Conservation (phyloP, 2,888 invertebrate species). For the Drosophila mimica region DNA sequence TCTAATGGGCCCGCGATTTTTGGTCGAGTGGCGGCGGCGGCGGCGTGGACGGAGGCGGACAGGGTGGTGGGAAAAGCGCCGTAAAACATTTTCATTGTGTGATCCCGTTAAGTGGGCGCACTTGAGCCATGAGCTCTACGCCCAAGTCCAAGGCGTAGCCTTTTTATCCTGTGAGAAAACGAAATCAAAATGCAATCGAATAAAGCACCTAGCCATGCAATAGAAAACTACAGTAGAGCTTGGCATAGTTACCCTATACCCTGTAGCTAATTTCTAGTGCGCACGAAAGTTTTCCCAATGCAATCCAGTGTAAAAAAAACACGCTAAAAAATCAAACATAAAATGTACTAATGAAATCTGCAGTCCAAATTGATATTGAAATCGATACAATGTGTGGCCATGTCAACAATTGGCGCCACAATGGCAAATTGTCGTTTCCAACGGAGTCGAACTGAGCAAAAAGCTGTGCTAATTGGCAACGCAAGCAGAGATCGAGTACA, state of each 20-base stretch:
- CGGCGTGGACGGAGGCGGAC: constrained; percentile 25
- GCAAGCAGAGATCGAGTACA: constrained; percentile 42
- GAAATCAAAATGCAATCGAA: constrained; percentile 58
- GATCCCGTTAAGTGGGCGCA: constrained; percentile 66
- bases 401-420: constrained; percentile 49
- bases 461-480: constrained; percentile 64
- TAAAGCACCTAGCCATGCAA: constrained; percentile 17
- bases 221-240: neutral
- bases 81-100: constrained; percentile 70
- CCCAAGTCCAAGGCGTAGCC: constrained; percentile 35
- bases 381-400: constrained; percentile 20
- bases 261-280: constrained; percentile 11
- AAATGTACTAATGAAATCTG: neutral
- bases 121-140: constrained; percentile 49
- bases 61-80: constrained; percentile 66
- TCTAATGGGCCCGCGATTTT: constrained; percentile 74
- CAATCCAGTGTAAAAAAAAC: neutral
- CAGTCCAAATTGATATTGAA: constrained; percentile 36
- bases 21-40: constrained; percentile 49
- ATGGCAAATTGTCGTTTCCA: constrained; percentile 57
- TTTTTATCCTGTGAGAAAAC: constrained; percentile 57
- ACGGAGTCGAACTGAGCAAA: constrained; percentile 35
- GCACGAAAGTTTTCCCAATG: neutral
- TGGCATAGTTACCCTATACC: constrained; percentile 11
- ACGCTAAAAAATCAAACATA: neutral